phyloP scores from a whole-genome alignment of 2,113 vertebrate species.

The Corythaixoides concolor region DNA sequence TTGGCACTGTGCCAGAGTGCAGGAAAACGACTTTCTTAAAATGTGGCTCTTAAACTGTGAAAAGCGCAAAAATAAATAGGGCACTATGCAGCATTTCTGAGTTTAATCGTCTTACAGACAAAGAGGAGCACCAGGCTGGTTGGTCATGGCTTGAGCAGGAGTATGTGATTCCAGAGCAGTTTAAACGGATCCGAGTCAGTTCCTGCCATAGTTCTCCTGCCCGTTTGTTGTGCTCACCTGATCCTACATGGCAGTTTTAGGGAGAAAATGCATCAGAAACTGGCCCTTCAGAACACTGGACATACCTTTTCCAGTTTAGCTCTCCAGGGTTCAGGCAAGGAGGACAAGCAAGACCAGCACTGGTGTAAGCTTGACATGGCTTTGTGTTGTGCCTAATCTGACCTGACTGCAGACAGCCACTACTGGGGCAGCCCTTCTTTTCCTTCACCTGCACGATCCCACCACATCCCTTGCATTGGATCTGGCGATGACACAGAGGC shows the following conservation, averaged over 20 bases:
- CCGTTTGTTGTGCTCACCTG: neutral
- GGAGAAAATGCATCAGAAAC: neutral
- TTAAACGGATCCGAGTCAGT: neutral
- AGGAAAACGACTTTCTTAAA: neutral
- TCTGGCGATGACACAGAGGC: neutral
- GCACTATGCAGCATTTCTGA: neutral
- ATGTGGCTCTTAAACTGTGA: neutral
- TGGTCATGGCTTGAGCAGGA: neutral
- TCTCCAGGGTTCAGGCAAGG: neutral
- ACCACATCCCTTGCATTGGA: fast-evolving
- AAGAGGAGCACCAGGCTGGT: neutral
- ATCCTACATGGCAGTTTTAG: neutral
- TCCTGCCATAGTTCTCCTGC: neutral
- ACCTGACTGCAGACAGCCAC: fast-evolving
- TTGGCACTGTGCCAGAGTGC: neutral
- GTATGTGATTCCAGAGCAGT: neutral
- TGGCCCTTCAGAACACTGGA: neutral
- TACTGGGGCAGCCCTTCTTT: neutral
- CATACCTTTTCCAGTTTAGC: neutral
- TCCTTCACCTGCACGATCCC: neutral
- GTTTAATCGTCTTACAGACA: neutral
- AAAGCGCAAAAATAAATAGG: neutral
- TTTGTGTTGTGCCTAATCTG: neutral
- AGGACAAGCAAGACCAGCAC: neutral
- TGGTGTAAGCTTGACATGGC: neutral